phyloP scores from a whole-genome alignment of 2,797 vertebrate species.

The Lerista edwardsae region DNA sequence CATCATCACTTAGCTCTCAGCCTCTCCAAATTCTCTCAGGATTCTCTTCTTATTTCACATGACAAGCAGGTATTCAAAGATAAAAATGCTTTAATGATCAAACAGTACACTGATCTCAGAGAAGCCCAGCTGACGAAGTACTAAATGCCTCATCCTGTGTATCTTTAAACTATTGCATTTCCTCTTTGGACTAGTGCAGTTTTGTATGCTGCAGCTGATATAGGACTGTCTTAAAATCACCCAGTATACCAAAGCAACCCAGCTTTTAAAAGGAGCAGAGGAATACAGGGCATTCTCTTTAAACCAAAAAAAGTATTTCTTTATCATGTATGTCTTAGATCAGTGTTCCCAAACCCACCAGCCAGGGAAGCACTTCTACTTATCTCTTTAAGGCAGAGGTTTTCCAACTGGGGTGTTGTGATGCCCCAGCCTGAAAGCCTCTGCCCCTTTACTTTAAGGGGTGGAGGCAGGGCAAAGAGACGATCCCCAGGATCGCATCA shows the following conservation, averaged over 20 bases:
- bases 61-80: not conserved
- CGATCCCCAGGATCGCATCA: no score
- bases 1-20: slow-evolving; percentile 34
- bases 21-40: not conserved
- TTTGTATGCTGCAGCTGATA: not conserved
- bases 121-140: not conserved
- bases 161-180: slow-evolving; percentile 24
- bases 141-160: not conserved
- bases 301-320: not conserved
- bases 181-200: slow-evolving; percentile 21
- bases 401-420: no score
- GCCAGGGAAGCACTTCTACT: no score
- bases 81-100: not conserved
- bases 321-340: no score
- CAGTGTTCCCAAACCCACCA: no score
- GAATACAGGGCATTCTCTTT: not conserved
- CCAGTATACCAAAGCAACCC: not conserved
- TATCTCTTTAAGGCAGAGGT: no score
- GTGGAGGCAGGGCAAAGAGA: no score
- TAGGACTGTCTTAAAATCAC: not conserved
- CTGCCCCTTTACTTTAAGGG: no score
- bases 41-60: not conserved
- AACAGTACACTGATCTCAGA: slow-evolving; percentile 31
- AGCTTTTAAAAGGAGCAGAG: not conserved
- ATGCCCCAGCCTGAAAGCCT: no score